phyloP scores from a whole-genome alignment of 2,797 vertebrate species.

The Salmo trutta region DNA sequence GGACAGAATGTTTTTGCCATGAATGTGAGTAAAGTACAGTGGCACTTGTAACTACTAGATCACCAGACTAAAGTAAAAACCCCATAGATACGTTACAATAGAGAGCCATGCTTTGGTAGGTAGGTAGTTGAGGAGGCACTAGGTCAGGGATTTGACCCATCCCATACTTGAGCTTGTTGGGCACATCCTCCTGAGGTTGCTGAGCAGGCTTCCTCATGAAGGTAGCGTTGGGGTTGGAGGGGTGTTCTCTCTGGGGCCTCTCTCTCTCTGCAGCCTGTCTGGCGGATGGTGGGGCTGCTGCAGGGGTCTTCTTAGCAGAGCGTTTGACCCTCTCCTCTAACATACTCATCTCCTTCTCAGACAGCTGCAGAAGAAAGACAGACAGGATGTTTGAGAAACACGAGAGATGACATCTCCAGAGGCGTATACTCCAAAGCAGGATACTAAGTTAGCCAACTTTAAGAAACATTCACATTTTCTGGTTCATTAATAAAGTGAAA shows the following conservation, averaged over 20 bases:
- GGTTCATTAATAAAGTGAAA: no score
- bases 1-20: constrained; percentile 8
- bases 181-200: constrained; percentile 83
- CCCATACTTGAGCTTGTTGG: constrained; percentile 92
- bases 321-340: constrained; percentile 96
- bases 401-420: not conserved
- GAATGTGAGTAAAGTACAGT: not conserved
- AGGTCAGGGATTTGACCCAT: not conserved
- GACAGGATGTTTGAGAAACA: not conserved
- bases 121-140: not conserved
- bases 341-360: constrained; percentile 99
- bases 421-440: no score
- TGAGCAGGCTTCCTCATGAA: constrained; percentile 82
- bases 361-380: constrained; percentile 76
- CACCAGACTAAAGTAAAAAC: not conserved
- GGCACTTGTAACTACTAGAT: not conserved
- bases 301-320: constrained; percentile 88
- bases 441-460: no score
- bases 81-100: not conserved
- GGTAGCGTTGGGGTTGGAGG: constrained; percentile 76
- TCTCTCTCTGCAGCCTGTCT: constrained; percentile 70
- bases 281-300: constrained; percentile 75
- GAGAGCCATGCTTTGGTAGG: not conserved
- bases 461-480: no score
- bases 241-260: constrained; percentile 77